Evolutionary conservation across 2,113 vertebrate species (phyloP).

Genomic region (Xiphorhynchus elegans): DNA sequence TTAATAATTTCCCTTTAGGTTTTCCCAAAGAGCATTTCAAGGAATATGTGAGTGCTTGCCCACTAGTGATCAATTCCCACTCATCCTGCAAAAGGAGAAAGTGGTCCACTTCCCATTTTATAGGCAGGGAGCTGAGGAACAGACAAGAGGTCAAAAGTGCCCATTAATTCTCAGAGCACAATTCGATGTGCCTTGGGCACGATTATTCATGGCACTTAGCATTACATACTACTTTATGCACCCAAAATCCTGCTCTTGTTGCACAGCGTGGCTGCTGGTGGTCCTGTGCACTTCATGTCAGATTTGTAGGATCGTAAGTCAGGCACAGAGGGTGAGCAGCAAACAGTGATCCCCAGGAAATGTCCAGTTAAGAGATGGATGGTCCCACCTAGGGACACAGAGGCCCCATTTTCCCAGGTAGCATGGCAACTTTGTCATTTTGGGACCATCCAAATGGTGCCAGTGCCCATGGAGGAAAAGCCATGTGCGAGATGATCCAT

Average conservation of each 20-base stretch:
- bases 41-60: background rate
- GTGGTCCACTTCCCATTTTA: background rate
- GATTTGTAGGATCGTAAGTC: background rate
- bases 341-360: background rate
- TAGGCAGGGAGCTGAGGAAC: background rate
- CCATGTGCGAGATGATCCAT: background rate
- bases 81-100: background rate
- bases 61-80: background rate
- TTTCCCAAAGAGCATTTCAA: background rate
- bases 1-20: background rate
- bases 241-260: background rate
- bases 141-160: constrained; percentile 32
- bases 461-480: background rate
- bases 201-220: constrained; percentile 16
- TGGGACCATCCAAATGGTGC: background rate
- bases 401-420: background rate
- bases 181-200: background rate
- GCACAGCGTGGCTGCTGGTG: background rate
- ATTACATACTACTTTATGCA: background rate
- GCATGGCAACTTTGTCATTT: background rate
- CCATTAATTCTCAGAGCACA: background rate
- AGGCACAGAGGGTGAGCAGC: background rate
- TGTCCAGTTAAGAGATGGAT: rapidly evolving
- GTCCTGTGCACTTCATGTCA: background rate
- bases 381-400: background rate